These are phyloP conservation scores for Onychostruthus taczanowskii DNA, from an alignment of 2,113 vertebrate species.

Conservation along the genomic window DNA sequence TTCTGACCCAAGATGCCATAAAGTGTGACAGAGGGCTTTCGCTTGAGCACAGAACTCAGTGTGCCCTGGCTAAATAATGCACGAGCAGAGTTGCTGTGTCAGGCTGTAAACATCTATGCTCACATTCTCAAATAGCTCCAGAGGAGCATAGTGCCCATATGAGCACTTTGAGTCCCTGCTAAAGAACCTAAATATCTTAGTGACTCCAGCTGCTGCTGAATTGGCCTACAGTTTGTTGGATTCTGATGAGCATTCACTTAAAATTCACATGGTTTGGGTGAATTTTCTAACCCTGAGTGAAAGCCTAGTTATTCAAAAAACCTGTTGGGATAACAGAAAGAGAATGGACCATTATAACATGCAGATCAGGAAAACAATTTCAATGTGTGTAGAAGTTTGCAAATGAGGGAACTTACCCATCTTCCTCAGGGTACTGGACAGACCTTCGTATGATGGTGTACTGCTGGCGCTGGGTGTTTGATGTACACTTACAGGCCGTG, in stretches of 20 bases:
- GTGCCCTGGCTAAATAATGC: background rate
- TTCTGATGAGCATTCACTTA: background rate
- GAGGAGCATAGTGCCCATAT: background rate
- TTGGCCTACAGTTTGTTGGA: background rate
- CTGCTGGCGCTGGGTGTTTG: constrained; percentile 66
- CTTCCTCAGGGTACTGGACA: constrained; percentile 68
- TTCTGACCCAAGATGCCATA: rapidly evolving
- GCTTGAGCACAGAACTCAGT: background rate
- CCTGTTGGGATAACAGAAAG: background rate
- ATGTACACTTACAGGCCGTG: constrained; percentile 88
- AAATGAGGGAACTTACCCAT: constrained; percentile 66
- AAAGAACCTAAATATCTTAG: background rate
- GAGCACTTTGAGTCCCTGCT: background rate
- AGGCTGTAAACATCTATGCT: background rate
- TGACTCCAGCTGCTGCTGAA: background rate
- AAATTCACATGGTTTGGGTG: background rate
- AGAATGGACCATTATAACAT: background rate
- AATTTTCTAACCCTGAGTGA: background rate
- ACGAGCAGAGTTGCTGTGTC: rapidly evolving
- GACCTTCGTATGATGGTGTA: constrained; percentile 80
- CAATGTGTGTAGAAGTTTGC: background rate
- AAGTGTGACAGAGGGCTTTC: background rate
- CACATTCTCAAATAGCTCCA: background rate
- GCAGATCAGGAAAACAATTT: background rate
- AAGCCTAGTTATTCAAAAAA: background rate